These are phyloP conservation scores for Ashinkailepas kermadecensis DNA, from an alignment of 2,888 invertebrate genomes.

Conservation along the genomic window DNA sequence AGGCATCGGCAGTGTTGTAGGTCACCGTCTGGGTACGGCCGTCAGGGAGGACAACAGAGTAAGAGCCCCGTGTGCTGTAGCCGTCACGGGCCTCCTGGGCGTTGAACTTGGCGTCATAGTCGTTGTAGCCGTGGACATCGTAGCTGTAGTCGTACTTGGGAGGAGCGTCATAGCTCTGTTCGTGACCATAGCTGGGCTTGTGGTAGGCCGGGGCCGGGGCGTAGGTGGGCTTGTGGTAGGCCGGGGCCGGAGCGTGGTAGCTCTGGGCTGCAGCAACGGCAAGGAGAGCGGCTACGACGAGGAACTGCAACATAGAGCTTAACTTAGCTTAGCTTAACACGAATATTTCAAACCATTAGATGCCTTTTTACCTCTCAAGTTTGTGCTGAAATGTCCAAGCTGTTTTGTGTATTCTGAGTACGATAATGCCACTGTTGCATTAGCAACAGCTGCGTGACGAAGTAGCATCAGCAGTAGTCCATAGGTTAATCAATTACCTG, in stretches of 20 bases:
- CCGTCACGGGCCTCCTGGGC: slow-evolving; percentile 27
- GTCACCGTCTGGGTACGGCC: slow-evolving; percentile 33
- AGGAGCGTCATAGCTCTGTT: not conserved
- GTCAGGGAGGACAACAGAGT: slow-evolving; percentile 32
- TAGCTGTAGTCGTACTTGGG: slow-evolving; percentile 28
- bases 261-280: not conserved
- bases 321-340: too few relatives aligned
- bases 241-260: not conserved
- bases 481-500: too few relatives aligned
- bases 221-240: slow-evolving; percentile 19
- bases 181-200: not conserved
- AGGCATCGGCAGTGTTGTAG: too few relatives aligned
- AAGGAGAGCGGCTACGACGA: not conserved
- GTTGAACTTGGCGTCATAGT: slow-evolving; percentile 26
- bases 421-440: too few relatives aligned
- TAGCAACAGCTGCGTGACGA: too few relatives aligned
- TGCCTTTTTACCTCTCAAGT: too few relatives aligned
- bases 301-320: not conserved
- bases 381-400: too few relatives aligned
- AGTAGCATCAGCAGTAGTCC: too few relatives aligned
- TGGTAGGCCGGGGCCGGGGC: too few relatives aligned
- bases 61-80: slow-evolving; percentile 30
- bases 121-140: slow-evolving; percentile 29
- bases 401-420: too few relatives aligned
- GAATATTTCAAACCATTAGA: too few relatives aligned